Base-by-base conservation (phyloP, 2,888 invertebrate species). In the Odontomyia ornata region DNA sequence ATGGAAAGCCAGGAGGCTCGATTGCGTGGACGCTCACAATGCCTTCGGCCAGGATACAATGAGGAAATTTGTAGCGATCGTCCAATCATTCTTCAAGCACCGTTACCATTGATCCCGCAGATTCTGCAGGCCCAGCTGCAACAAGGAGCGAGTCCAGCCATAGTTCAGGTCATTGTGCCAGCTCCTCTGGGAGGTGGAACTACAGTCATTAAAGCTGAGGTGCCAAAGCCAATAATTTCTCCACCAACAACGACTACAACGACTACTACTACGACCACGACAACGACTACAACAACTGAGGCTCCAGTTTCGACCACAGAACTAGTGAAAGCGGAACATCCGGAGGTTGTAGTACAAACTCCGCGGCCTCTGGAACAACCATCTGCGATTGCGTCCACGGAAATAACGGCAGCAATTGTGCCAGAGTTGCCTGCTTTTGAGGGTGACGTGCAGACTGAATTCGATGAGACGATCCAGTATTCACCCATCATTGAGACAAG, bases 1-100 rank as follows among this genome's bases (percentile, higher is more conserved):
- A 89, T 94, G 87, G 91, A 92, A 83, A 91, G 89, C 43, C 89
- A 93, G 83, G 92, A 93, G 82, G 92, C 93, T 1, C 91, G 92
- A 78, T 89, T 94, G 71, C 91, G 91, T 79, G 93, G 93, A 11
- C 89, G 89, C 13, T 90, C 92, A 0, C 90, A 88, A 67, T 91
- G 91, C 81, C 86, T 87, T 57, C 77, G 78, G 7, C 60, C 46
- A 1, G 83, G 85, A 77, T 83, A 83, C 52, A 84, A 86, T 76
- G 85, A 85, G 77, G 87, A 87, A 80, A 84, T 87, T 1, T 86
- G 86, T 80, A 83, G 83, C 7, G 84, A 85, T 75, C 82, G 84
- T 18, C 85, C 85, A 1, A 83, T 84, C 80, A 81, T 85, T 15
- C 18, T 85, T 79, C 79, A 81, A 78, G 76, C 82, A 9, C 79